These are phyloP conservation scores for Serilophus lunatus DNA, from an alignment of 2,113 vertebrate species.

Conservation along the genomic window DNA sequence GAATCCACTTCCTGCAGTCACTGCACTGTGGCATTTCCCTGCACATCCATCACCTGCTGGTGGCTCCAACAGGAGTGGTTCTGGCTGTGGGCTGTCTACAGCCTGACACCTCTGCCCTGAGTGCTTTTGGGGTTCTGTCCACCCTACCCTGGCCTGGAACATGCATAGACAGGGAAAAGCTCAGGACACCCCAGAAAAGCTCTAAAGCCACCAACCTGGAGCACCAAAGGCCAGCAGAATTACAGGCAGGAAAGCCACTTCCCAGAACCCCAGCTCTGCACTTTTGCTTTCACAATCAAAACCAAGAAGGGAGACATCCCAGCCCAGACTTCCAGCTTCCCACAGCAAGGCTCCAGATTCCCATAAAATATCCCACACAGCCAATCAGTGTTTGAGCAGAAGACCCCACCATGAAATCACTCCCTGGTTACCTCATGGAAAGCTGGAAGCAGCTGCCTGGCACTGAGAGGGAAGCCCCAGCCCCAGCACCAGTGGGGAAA, in stretches of 20 bases:
- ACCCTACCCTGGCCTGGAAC: not conserved
- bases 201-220: not conserved
- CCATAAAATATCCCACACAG: not conserved
- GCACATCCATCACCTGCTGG: fast-evolving
- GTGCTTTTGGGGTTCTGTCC: not conserved
- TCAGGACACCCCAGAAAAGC: not conserved
- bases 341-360: not conserved
- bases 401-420: not conserved
- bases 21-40: not conserved
- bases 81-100: not conserved
- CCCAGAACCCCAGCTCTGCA: not conserved
- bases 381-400: not conserved
- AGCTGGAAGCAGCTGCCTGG: not conserved
- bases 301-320: not conserved
- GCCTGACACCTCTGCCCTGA: not conserved
- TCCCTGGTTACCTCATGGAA: not conserved
- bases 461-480: not conserved
- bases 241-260: not conserved
- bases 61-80: not conserved
- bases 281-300: not conserved
- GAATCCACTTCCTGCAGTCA: fast-evolving
- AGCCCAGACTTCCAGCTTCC: not conserved
- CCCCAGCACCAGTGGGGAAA: not conserved
- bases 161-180: fast-evolving
- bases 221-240: not conserved